Evolutionary conservation across 92 coral and sea anemone species (phyloP).

Genomic region (Ricordea florida): DNA sequence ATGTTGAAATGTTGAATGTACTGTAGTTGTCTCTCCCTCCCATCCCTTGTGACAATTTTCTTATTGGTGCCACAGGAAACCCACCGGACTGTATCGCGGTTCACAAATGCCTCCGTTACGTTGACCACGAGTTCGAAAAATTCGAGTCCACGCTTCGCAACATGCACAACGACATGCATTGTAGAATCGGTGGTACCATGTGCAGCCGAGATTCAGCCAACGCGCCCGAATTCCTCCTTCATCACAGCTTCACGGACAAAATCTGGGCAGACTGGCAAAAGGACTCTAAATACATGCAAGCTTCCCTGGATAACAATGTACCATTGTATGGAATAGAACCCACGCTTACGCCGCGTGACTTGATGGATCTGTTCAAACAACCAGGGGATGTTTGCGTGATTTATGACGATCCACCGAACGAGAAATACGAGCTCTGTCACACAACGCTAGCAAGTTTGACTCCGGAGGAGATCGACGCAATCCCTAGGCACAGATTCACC

Average conservation of each 20-base stretch:
- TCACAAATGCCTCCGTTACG: conserved; percentile 67
- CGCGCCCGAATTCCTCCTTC: conserved; percentile 87
- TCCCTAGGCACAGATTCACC: conserved; percentile 77
- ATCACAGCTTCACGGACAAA: conserved; percentile 84
- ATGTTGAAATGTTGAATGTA: too few species aligned
- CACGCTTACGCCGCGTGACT: conserved; percentile 32
- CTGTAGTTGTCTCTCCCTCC: background rate
- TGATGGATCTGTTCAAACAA: conserved; percentile 66
- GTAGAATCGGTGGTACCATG: conserved; percentile 93
- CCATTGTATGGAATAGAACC: conserved; percentile 15
- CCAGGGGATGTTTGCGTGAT: conserved; percentile 72
- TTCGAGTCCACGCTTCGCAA: conserved; percentile 79
- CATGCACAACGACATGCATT: conserved; percentile 85
- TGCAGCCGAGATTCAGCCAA: conserved; percentile 72
- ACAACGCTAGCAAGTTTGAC: conserved; percentile 43
- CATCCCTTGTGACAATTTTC: background rate
- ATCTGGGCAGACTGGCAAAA: conserved; percentile 91
- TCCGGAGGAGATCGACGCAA: conserved; percentile 32
- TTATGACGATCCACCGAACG: conserved; percentile 76
- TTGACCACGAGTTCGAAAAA: conserved; percentile 33
- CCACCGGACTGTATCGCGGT: conserved; percentile 87
- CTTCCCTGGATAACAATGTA: conserved; percentile 28
- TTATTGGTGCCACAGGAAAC: conserved; percentile 52
- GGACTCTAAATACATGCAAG: conserved; percentile 57
- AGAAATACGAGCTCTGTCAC: conserved; percentile 59